These are phyloP conservation scores for Ypsolopha scabrella DNA, from an alignment of 2,888 invertebrate genomes.

Conservation along the genomic window DNA sequence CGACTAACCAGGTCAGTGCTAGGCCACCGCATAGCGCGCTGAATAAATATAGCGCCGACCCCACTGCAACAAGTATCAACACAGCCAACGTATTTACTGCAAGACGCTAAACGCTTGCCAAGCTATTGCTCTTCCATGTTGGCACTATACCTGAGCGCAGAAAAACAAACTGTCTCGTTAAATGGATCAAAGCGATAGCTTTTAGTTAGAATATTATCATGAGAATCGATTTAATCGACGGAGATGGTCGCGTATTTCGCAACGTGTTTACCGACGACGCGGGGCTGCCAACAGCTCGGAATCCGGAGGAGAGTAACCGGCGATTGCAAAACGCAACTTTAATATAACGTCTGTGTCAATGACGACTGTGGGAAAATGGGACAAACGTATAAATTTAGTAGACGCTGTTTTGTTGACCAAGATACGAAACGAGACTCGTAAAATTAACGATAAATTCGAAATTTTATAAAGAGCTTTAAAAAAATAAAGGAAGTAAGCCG, in stretches of 20 bases:
- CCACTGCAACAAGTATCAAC: slow-evolving; percentile 1
- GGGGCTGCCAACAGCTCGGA: slow-evolving; percentile 40
- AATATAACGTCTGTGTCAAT: slow-evolving; percentile 28
- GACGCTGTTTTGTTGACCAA: slow-evolving; percentile 20
- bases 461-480: neutral
- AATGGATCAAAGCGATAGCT: neutral
- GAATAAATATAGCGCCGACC: slow-evolving; percentile 40
- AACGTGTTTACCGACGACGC: slow-evolving; percentile 44
- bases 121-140: slow-evolving; percentile 13
- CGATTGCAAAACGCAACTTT: slow-evolving; percentile 39
- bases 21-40: slow-evolving; percentile 57
- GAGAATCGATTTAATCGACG: neutral
- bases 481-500: no score
- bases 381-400: slow-evolving; percentile 35
- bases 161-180: neutral
- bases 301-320: slow-evolving; percentile 34
- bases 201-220: neutral
- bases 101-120: neutral
- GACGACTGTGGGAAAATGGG: slow-evolving; percentile 51
- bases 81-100: neutral
- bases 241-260: slow-evolving; percentile 27
- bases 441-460: neutral
- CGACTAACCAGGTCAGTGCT: slow-evolving; percentile 64
- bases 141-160: slow-evolving; percentile 17
- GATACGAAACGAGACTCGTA: neutral